Evolutionary conservation across 2,888 invertebrate species (phyloP).

Genomic region (Candidula unifasciata): DNA sequence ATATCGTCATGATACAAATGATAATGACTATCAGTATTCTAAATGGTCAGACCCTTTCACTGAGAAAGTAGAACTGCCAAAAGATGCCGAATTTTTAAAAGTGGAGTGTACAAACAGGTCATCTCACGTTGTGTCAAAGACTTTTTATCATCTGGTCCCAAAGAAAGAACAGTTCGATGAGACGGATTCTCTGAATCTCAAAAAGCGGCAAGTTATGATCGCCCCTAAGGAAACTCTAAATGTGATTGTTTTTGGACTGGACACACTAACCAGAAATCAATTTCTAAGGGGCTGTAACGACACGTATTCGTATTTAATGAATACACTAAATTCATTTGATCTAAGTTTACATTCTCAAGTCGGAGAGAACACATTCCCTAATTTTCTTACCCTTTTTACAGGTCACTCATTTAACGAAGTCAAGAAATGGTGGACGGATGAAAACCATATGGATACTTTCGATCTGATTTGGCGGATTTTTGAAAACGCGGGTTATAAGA

Average conservation of each 20-base stretch:
- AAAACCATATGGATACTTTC: constrained; percentile 76
- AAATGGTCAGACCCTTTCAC: constrained; percentile 49
- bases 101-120: constrained; percentile 63
- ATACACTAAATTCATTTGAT: constrained; percentile 85
- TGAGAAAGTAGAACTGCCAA: constrained; percentile 55
- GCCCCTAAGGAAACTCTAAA: constrained; percentile 80
- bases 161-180: constrained; percentile 58
- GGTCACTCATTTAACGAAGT: constrained; percentile 58
- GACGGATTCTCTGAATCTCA: constrained; percentile 47
- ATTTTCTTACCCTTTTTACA: constrained; percentile 87
- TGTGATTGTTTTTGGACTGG: constrained; percentile 89
- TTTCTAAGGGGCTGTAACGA: constrained; percentile 85
- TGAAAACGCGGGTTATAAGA: constrained; percentile 85
- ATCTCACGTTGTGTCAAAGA: constrained; percentile 63
- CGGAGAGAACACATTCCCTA: constrained; percentile 95
- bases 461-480: constrained; percentile 91
- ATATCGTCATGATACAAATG: too few relatives aligned
- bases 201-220: constrained; percentile 46
- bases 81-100: constrained; percentile 67
- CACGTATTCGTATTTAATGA: constrained; percentile 78
- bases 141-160: constrained; percentile 70
- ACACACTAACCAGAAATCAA: constrained; percentile 90
- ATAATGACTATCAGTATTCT: constrained; percentile 44
- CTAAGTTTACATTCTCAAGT: constrained; percentile 94
- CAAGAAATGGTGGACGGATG: constrained; percentile 56